Percentiles rank a stretch among this genome's conserved stretches.
Evolutionary conservation across 53 echinoderm and acorn worm genomes (phyloP).

Genomic region (Actinopyga echinites): DNA sequence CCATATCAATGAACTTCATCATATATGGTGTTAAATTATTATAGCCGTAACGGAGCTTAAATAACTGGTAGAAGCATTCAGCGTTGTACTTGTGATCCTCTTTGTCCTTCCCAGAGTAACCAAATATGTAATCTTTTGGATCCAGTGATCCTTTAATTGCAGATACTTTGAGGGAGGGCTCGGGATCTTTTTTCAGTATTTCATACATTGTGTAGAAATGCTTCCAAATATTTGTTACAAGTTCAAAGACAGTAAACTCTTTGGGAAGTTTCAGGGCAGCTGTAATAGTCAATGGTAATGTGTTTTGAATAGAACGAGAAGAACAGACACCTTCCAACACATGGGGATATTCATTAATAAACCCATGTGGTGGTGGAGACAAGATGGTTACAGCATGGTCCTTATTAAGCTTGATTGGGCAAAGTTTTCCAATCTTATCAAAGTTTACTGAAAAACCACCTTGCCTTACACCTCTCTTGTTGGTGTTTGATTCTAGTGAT

Average conservation of each 20-base stretch:
- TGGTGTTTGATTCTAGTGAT: background rate
- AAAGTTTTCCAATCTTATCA: constrained; percentile 54
- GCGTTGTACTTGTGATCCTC: constrained; percentile 25
- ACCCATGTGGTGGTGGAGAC: background rate
- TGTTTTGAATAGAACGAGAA: background rate
- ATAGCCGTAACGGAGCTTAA: constrained; percentile 37
- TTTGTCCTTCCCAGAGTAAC: constrained; percentile 2
- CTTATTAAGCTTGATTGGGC: constrained; percentile 53
- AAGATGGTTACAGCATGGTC: constrained; percentile 51
- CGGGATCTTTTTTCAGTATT: background rate
- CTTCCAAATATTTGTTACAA: constrained; percentile 11
- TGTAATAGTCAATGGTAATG: background rate
- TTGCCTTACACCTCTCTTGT: constrained; percentile 57
- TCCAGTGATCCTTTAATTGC: constrained; percentile 14
- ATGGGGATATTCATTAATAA: background rate
- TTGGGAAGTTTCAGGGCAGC: background rate
- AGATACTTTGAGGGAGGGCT: background rate
- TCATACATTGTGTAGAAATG: background rate
- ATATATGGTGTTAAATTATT: constrained; percentile 75
- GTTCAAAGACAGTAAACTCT: background rate
- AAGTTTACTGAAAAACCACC: constrained; percentile 54
- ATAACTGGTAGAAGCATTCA: constrained; percentile 66
- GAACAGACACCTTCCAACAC: constrained; percentile 32
- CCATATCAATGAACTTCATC: constrained; percentile 63
- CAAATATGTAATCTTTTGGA: constrained; percentile 38